Evolutionary conservation across 1,140 invertebrate genomes (phyloP).

Genomic region (Pogonomyrmex californicus): DNA sequence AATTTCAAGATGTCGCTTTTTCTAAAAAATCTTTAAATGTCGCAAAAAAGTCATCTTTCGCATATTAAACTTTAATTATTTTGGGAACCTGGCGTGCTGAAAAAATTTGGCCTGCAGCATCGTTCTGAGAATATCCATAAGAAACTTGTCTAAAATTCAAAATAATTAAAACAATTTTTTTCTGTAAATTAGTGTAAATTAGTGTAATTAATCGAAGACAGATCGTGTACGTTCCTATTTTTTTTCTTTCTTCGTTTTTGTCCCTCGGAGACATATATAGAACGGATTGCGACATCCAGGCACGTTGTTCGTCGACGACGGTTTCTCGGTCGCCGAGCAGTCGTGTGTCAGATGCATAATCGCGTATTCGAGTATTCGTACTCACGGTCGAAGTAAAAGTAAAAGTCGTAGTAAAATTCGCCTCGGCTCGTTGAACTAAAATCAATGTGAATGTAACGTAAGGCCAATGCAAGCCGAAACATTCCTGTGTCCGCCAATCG

Average conservation of each 20-base stretch:
- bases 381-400: conserved; percentile 22
- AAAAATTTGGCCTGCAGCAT: no score
- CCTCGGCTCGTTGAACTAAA: neutral
- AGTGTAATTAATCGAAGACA: neutral
- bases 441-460: conserved; percentile 26
- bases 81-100: no score
- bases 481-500: neutral
- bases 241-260: neutral
- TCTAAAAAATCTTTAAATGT: no score
- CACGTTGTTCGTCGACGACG: neutral
- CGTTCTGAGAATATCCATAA: no score
- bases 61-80: no score
- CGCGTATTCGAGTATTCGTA: neutral
- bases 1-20: no score
- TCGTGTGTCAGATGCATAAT: neutral
- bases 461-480: neutral
- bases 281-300: neutral
- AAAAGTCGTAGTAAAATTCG: conserved; percentile 20
- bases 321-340: neutral
- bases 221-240: no score
- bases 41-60: no score
- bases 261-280: neutral
- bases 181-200: no score
- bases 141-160: no score
- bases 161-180: no score